A percentile compares a stretch with the other conserved stretches of the same genome.
These are phyloP conservation scores for Theonella swinhoei DNA, from an alignment of 37 sponge, comb jelly and placozoan species.

Conservation along the genomic window DNA sequence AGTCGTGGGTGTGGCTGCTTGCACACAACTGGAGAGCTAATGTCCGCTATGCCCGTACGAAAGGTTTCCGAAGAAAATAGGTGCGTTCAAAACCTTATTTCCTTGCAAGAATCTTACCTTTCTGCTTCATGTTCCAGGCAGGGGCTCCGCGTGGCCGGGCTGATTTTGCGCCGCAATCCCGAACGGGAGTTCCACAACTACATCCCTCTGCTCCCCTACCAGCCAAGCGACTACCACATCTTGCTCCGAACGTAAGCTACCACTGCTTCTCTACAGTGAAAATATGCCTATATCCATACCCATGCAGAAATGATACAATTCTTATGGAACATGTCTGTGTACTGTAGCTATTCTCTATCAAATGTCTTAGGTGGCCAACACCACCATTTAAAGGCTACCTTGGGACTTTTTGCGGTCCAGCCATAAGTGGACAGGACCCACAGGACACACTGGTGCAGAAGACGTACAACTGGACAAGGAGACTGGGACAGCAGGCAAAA, in stretches of 20 bases:
- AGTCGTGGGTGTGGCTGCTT: conserved; percentile 16
- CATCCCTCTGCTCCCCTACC: conserved; percentile 23
- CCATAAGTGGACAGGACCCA: conserved; percentile 39
- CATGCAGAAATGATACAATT: background rate
- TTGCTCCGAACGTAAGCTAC: conserved; percentile 30
- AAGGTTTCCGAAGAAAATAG: background rate
- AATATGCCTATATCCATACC: too few relatives aligned
- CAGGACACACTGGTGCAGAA: conserved; percentile 25
- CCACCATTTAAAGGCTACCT: conserved; percentile 44
- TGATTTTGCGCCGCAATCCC: conserved; percentile 48
- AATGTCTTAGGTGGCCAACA: conserved; percentile 15
- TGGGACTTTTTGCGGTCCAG: conserved; percentile 51
- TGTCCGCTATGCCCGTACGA: background rate
- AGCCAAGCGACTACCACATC: conserved; percentile 62
- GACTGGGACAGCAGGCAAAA: background rate
- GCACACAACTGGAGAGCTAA: too few relatives aligned
- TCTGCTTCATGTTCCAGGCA: background rate
- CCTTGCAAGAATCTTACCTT: background rate
- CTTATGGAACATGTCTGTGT: background rate
- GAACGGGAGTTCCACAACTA: conserved; percentile 28
- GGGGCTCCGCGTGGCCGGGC: conserved; percentile 43
- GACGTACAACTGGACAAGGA: conserved; percentile 27
- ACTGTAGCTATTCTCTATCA: too few relatives aligned
- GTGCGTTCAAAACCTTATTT: background rate
- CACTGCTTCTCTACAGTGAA: background rate